These are phyloP conservation scores for Oikopleura albicans DNA, from an alignment of 23 tunicate species.

Conservation along the genomic window DNA sequence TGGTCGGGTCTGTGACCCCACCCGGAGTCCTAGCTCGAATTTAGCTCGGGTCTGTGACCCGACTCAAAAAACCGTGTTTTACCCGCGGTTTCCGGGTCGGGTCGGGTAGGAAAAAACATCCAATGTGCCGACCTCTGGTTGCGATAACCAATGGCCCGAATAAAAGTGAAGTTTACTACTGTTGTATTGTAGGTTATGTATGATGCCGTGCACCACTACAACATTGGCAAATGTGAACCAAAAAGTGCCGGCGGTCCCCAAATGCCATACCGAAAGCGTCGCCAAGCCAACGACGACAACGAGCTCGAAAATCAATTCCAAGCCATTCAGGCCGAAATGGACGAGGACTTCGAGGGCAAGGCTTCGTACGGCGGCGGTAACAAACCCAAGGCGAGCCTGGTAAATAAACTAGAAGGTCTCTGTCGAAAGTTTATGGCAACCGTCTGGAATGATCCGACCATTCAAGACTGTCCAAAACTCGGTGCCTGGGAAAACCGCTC, in stretches of 20 bases:
- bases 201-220: background rate
- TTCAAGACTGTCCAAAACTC: conserved; percentile 2
- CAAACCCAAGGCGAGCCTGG: too few species aligned
- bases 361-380: background rate
- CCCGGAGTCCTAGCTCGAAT: too few species aligned
- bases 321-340: background rate
- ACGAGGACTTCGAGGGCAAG: background rate
- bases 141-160: too few species aligned
- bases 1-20: too few species aligned
- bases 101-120: too few species aligned
- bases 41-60: too few species aligned
- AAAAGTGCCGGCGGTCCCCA: background rate
- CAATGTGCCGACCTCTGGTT: too few species aligned
- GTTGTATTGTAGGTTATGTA: background rate
- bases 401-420: background rate
- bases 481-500: conserved; percentile 13
- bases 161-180: too few species aligned
- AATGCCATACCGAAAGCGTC: background rate
- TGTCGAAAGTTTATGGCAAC: background rate
- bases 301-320: background rate
- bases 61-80: too few species aligned
- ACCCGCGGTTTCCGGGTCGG: too few species aligned
- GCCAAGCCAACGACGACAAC: background rate
- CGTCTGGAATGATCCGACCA: background rate
- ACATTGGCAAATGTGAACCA: background rate